Conservation (phyloP, 2,113 vertebrate genomes). For the Tonatia bakeri region DNA sequence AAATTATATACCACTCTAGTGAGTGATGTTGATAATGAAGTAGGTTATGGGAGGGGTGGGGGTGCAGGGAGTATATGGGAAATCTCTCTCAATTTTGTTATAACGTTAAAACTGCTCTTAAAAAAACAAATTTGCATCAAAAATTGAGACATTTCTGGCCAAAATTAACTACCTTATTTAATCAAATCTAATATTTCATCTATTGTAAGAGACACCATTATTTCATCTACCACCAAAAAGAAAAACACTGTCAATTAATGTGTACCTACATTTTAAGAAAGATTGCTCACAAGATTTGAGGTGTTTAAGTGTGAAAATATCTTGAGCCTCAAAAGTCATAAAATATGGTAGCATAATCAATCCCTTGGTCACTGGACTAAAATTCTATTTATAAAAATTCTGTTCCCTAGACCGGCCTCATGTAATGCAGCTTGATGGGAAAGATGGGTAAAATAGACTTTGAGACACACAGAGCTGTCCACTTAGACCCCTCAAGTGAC, state of each 20-base stretch:
- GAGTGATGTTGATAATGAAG: background rate
- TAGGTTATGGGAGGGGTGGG: background rate
- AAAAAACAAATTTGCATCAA: background rate
- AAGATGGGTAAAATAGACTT: background rate
- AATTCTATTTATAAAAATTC: background rate
- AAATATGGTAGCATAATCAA: background rate
- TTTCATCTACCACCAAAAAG: background rate
- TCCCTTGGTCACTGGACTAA: background rate
- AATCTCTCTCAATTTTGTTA: background rate
- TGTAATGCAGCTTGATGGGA: background rate
- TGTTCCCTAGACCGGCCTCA: background rate
- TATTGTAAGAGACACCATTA: background rate
- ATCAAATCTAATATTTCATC: constrained; percentile 10
- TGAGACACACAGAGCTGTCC: background rate
- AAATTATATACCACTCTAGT: background rate
- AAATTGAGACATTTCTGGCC: background rate
- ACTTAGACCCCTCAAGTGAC: background rate
- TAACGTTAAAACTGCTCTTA: background rate
- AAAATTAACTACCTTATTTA: background rate
- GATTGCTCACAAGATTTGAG: background rate
- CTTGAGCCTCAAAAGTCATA: background rate
- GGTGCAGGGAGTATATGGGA: background rate
- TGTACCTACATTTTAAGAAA: background rate
- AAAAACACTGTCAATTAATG: background rate
- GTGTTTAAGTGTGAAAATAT: background rate